Conservation (phyloP, 2,888 invertebrate species). For the Alsophila aescularia region DNA sequence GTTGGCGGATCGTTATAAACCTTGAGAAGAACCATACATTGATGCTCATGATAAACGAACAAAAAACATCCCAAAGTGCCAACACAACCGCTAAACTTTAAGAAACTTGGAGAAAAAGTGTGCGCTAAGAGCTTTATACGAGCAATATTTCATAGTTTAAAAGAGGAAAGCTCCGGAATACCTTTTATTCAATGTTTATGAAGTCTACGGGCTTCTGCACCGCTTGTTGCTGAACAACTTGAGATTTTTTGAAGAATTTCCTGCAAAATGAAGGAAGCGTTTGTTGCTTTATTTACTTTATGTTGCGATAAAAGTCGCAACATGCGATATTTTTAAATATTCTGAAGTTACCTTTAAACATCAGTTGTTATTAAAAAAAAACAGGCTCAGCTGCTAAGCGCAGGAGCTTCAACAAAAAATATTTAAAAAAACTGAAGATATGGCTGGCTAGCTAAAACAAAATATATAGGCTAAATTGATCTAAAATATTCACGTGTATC, state of each 20-base stretch:
- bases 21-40: conserved; percentile 38
- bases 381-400: no score
- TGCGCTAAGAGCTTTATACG: conserved; percentile 58
- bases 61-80: conserved; percentile 51
- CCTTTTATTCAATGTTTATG: conserved; percentile 56
- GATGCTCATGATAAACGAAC: conserved; percentile 40
- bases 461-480: no score
- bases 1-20: conserved; percentile 33
- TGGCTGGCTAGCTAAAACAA: no score
- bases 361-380: no score
- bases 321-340: neutral
- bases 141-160: conserved; percentile 63
- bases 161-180: conserved; percentile 53
- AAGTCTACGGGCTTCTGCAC: conserved; percentile 44
- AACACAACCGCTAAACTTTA: conserved; percentile 51
- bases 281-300: conserved; percentile 18
- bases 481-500: no score
- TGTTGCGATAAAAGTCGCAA: neutral
- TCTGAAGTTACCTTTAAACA: neutral
- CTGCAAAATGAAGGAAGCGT: conserved; percentile 27
- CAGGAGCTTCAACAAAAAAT: no score
- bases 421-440: no score
- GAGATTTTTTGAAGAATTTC: conserved; percentile 38
- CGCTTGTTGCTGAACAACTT: conserved; percentile 41
- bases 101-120: conserved; percentile 50